Evolutionary conservation across 37 sponge, comb jelly and placozoan genomes (phyloP), one percentile per base, ranked within the genome.

Genomic region (Corticium candelabrum): DNA sequence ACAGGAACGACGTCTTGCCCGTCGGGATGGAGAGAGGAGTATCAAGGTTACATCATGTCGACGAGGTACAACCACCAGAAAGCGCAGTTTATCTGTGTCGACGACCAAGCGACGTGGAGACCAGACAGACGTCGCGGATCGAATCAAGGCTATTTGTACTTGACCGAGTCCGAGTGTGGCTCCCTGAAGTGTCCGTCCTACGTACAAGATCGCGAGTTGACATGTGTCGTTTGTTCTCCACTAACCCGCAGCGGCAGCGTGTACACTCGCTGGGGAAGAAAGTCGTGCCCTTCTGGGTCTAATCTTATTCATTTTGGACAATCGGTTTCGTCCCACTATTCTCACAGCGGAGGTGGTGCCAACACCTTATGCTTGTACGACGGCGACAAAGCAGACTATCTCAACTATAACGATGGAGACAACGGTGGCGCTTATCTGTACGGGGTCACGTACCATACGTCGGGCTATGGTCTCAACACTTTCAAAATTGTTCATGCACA

Each of bases 1-100:
- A n/a, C n/a, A n/a, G n/a, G n/a, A n/a, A n/a, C 11, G 62, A 50
- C 62, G 62, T 50, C 62, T 11, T 50, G 62, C 62, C 62, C 62
- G 62, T 27, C 11, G 21, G 62, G 62, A 50, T 50, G 62, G 62
- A 11, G 62, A 11, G 62, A 50, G 62, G 62, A 50, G 62, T 50
- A 50, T 21, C 11, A 50, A 21, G 62, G 62, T 21, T 50, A 50
- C 62, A 50, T 50, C 11, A 50, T 50, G 62, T 50, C 62, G 62
- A 50, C 62, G 62, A 11, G 21, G 11, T 50, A 50, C 62, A 50
- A 11, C 15, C 62, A 50, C 62, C 11, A 50, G 62, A 50, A 50
- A 50, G 11, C 62, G 62, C 15, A 50, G 62, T 50, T 50, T 50
- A 50, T 50, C 21, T 50, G 62, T 21, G 62, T 50, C 62, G 62